Evolutionary conservation across 2,113 vertebrate species (phyloP).

Genomic region (Microcebus griseorufus): DNA sequence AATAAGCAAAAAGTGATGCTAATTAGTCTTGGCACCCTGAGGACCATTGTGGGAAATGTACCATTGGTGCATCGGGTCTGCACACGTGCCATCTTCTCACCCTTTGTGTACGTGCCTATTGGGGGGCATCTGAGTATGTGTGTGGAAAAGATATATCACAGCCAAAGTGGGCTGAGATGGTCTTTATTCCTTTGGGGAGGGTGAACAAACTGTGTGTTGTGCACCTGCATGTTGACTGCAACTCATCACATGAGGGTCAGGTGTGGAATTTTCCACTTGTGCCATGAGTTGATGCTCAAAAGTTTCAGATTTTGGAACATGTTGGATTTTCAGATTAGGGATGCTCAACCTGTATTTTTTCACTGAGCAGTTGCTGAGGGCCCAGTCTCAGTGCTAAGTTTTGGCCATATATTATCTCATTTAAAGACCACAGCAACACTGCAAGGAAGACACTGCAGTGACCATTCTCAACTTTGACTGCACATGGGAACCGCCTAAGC

Average conservation of each 20-base stretch:
- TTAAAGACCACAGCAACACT: neutral
- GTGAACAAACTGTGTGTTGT: neutral
- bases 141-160: neutral
- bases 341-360: neutral
- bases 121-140: neutral
- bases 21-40: neutral
- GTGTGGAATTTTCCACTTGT: neutral
- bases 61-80: neutral
- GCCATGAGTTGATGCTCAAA: neutral
- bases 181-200: neutral
- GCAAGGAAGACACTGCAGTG: neutral
- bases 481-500: neutral
- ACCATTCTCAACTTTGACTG: neutral
- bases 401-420: neutral
- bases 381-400: neutral
- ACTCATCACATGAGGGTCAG: neutral
- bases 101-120: neutral
- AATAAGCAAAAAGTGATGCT: neutral
- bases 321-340: neutral
- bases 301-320: neutral
- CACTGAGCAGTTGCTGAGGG: neutral
- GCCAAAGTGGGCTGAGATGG: neutral
- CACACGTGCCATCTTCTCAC: neutral
- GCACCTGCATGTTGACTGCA: neutral
- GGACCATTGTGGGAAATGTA: neutral